A percentile compares a stretch with the other conserved stretches of the same genome.
Conservation (phyloP, 1,140 invertebrate species). For the Drosophila pseudoananassae region DNA sequence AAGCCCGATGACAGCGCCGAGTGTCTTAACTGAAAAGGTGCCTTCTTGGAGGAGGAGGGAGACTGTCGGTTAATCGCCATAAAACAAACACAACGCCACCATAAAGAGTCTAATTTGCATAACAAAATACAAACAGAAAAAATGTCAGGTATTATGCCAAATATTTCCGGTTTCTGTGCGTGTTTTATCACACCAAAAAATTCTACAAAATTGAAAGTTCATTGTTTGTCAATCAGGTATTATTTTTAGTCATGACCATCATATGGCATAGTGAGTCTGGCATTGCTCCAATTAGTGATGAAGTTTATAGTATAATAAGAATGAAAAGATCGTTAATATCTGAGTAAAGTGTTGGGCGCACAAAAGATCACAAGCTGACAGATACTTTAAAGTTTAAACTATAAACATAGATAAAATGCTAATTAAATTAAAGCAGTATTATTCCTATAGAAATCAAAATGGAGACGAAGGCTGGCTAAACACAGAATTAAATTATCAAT, state of each 20-base stretch:
- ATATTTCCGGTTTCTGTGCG: conserved; percentile 49
- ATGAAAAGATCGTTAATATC: conserved; percentile 13
- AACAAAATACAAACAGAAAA: conserved; percentile 38
- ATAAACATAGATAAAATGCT: conserved; percentile 59
- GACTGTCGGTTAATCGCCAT: conserved; percentile 46
- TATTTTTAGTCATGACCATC: conserved; percentile 50
- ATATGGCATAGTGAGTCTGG: not conserved
- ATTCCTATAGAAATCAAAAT: conserved; percentile 1
- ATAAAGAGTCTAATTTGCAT: conserved; percentile 60
- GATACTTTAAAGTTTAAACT: conserved; percentile 13
- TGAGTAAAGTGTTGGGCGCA: conserved; percentile 23
- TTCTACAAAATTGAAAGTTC: conserved; percentile 32
- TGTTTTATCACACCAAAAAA: conserved; percentile 19
- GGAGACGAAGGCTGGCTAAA: not conserved
- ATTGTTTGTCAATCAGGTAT: conserved; percentile 8
- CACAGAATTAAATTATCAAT: conserved; percentile 18
- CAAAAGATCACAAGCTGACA: conserved; percentile 35
- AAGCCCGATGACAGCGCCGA: conserved; percentile 24
- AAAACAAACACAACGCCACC: conserved; percentile 31
- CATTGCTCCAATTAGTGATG: conserved; percentile 38
- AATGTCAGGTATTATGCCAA: conserved; percentile 48
- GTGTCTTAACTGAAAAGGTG: conserved; percentile 12
- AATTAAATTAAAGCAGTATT: conserved; percentile 55
- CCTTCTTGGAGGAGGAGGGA: conserved; percentile 17
- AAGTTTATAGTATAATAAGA: conserved; percentile 24